Evolutionary conservation across 92 coral and sea anemone species (phyloP), one percentile per base, ranked within the genome.

Genomic region (Epizoanthus ramosus): DNA sequence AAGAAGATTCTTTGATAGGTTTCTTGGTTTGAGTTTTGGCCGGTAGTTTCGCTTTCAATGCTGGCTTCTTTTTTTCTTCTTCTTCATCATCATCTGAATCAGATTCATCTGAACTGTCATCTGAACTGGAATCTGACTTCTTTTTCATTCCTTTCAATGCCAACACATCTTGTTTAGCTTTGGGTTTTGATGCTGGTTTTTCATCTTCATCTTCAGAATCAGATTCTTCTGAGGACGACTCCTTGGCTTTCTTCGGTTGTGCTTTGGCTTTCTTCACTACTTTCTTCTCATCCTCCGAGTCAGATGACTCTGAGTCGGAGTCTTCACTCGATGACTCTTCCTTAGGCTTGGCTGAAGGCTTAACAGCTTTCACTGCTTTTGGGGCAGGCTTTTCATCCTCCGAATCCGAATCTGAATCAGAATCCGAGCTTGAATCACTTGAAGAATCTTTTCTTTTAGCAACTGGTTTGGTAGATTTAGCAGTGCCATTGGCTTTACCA

Each of bases 351-450:
- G 73, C 68, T 65, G 87, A 64, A 33, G 57, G 22, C 56, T 83
- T 80, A 79, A 50, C 45, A 59, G 70, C 79, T 58, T 66, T 61
- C 6, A 81, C 39, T 45, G 43, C 35, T 57, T 79, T 85, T 23
- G 61, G 84, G 6, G 79, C 64, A 4, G 79, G 80, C 70, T 79
- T 71, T 41, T 80, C 89, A 57, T 84, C 92, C 39, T 93, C 97
- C 17, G 89, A 86, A 28, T 88, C 90, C 17, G 92, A 88, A 15
- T 85, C 88, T 72, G 89, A 86, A 28, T 88, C 90, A 17, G 92
- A 88, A 15, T 85, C 88, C 50, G 87, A 80, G 68, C 57, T 68
- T 4, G 92, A 70, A 23, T 80, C 91, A 57, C 88, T 85, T 28
- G 85, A 80, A 1, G 63, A 75, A 19, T 86, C 90, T 59, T 87